phyloP scores from a whole-genome alignment of 2,888 invertebrate species.

The Ectemnius cavifrons region DNA sequence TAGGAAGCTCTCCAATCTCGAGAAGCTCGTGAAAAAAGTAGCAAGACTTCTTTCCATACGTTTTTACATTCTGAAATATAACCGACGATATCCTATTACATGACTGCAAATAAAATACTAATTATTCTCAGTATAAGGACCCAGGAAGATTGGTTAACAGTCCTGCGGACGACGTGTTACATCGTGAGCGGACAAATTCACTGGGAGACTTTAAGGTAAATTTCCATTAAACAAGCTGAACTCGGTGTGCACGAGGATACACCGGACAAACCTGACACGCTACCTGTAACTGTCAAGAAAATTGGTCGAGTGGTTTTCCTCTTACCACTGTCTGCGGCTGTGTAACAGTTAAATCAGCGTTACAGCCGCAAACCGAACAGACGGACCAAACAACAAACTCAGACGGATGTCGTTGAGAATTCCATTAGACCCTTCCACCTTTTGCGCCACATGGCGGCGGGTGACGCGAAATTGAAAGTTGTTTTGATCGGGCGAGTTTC shows the following conservation, averaged over 20 bases:
- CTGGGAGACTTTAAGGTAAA: constrained; percentile 48
- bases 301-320: constrained; percentile 39
- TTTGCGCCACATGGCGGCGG: constrained; percentile 3
- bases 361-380: constrained; percentile 31
- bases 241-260: not conserved
- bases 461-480: constrained; percentile 28
- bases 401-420: constrained; percentile 41
- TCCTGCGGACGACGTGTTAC: constrained; percentile 35
- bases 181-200: constrained; percentile 37
- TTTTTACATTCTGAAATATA: not conserved
- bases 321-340: constrained; percentile 9
- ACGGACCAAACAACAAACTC: constrained; percentile 7
- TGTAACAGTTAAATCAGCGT: constrained; percentile 34
- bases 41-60: not conserved
- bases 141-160: constrained; percentile 46
- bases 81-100: no score
- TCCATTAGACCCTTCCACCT: constrained; percentile 26
- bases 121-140: constrained; percentile 68
- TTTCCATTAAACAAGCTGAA: constrained; percentile 27
- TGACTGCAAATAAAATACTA: constrained; percentile 66
- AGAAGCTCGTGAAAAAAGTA: constrained; percentile 71
- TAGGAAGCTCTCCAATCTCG: constrained; percentile 66
- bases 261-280: not conserved
- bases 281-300: constrained; percentile 43
- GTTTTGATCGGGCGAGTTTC: constrained; percentile 28